Conservation (phyloP, 2,113 vertebrate genomes). For the Alectura lathami region DNA sequence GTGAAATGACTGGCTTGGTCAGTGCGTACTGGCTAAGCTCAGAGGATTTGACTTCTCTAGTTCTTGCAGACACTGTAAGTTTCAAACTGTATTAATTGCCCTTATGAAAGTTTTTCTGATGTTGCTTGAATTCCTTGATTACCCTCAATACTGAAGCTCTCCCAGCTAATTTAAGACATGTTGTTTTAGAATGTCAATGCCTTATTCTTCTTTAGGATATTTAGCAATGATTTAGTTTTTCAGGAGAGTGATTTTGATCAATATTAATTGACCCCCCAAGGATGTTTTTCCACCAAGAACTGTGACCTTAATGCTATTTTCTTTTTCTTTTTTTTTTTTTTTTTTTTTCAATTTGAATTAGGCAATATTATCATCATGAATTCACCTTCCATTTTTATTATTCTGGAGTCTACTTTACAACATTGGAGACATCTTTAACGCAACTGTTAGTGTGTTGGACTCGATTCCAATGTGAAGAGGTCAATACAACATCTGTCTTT, state of each 20-base stretch:
- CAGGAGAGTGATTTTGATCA: not conserved
- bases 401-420: not conserved
- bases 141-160: not conserved
- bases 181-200: not conserved
- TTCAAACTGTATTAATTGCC: not conserved
- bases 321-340: not conserved
- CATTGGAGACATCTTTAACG: not conserved
- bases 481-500: constrained; percentile 11
- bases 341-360: not conserved
- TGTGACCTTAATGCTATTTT: not conserved
- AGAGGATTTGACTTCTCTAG: not conserved
- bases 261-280: not conserved
- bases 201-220: not conserved
- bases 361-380: not conserved
- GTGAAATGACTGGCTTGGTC: no score
- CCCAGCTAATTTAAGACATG: not conserved
- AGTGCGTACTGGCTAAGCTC: not conserved
- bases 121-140: not conserved
- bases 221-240: not conserved
- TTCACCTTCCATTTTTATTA: not conserved
- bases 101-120: not conserved
- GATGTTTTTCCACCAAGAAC: not conserved
- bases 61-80: not conserved
- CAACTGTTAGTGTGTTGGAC: not conserved
- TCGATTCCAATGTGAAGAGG: not conserved